Conservation (phyloP, 2,888 invertebrate species). For the Norana najaformis region DNA sequence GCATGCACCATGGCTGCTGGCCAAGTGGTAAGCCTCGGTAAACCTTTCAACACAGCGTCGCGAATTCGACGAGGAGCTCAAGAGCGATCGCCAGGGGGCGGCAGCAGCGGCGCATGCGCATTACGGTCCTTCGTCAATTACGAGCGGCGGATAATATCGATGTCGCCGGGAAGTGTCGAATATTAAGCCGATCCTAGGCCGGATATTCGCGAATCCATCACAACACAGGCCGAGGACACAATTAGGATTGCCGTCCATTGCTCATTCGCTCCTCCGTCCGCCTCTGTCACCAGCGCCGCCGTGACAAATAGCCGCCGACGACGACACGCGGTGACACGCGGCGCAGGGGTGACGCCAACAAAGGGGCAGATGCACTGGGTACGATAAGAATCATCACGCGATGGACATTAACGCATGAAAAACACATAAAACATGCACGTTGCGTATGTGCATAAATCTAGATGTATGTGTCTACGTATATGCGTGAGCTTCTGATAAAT, state of each 20-base stretch:
- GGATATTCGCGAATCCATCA: not conserved
- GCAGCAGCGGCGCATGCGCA: not conserved
- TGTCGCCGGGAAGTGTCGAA: conserved; percentile 13
- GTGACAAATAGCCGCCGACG: conserved; percentile 4
- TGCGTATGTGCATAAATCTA: too few species aligned
- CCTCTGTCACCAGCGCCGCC: not conserved
- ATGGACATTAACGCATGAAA: not conserved
- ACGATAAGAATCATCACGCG: not conserved
- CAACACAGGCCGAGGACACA: not conserved
- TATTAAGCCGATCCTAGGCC: conserved; percentile 13
- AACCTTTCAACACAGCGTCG: not conserved
- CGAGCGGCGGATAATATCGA: not conserved
- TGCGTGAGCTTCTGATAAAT: too few species aligned
- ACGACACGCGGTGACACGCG: not conserved
- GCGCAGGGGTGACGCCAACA: not conserved
- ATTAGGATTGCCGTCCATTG: conserved; percentile 6
- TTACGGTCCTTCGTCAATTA: not conserved
- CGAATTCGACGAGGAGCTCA: not conserved
- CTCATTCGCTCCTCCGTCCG: not conserved
- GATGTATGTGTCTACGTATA: too few species aligned
- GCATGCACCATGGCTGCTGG: too few species aligned
- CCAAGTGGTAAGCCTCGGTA: not conserved
- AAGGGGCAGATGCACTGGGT: not conserved
- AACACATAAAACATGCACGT: too few species aligned
- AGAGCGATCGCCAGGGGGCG: not conserved